phyloP scores from a whole-genome alignment of 1,140 invertebrate species.

The Rhopalosiphum padi region DNA sequence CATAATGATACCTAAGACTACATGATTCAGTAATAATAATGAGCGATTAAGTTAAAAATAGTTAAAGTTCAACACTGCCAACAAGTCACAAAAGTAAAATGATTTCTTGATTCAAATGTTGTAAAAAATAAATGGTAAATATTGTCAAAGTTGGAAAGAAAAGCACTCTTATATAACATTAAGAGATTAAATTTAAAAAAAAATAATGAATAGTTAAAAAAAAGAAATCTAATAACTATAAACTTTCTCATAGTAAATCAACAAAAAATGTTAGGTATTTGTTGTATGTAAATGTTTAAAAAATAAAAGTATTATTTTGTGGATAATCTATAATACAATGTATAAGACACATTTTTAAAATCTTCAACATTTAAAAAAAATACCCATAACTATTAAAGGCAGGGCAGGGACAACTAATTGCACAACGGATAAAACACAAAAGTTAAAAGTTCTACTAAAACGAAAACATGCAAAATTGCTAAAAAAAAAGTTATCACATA shows the following conservation, averaged over 20 bases:
- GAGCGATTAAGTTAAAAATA: constrained; percentile 37
- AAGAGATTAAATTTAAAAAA: constrained; percentile 7
- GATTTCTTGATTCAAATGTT: neutral
- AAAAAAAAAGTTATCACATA: constrained; percentile 56
- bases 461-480: constrained; percentile 53
- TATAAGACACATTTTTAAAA: constrained; percentile 24
- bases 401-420: constrained; percentile 33
- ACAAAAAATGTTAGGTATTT: constrained; percentile 36
- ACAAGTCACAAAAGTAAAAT: constrained; percentile 41
- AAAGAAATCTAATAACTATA: neutral
- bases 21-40: constrained; percentile 36
- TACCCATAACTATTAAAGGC: neutral
- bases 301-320: constrained; percentile 9
- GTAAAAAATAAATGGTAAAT: constrained; percentile 35
- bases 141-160: constrained; percentile 47
- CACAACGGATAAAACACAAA: constrained; percentile 46
- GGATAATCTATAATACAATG: constrained; percentile 35
- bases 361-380: constrained; percentile 22
- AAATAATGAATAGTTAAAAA: neutral
- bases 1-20: constrained; percentile 16
- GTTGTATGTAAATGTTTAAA: constrained; percentile 7
- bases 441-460: constrained; percentile 35
- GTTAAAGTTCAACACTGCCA: constrained; percentile 45
- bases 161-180: neutral
- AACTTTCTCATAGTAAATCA: neutral